A percentile compares a stretch with the other conserved stretches of the same genome.
Conservation (phyloP, 2,888 invertebrate species). For the Rhopalosiphum nymphaeae region DNA sequence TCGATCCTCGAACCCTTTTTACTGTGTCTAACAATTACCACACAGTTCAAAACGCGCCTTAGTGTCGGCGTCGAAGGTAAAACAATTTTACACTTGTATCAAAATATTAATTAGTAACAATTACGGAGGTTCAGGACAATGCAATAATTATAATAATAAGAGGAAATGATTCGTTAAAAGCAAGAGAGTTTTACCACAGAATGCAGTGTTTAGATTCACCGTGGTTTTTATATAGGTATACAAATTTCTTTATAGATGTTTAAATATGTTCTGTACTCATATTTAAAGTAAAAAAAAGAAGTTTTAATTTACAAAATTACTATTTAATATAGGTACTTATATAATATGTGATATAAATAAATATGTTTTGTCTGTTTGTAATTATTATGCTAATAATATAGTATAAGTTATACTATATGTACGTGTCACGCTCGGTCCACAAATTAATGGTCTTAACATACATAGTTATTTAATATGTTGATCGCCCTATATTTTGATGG, state of each 20-base stretch:
- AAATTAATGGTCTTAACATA: not conserved
- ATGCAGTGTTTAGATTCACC: not conserved
- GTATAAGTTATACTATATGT: not conserved
- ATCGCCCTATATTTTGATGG: not conserved
- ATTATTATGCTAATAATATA: not conserved
- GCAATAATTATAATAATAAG: constrained; percentile 30
- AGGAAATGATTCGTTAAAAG: not conserved
- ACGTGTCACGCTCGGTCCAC: not conserved
- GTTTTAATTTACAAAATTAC: not conserved
- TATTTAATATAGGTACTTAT: not conserved
- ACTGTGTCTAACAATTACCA: constrained; percentile 23
- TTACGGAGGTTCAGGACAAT: constrained; percentile 8
- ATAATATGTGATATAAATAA: not conserved
- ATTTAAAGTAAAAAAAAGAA: not conserved
- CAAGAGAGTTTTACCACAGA: not conserved
- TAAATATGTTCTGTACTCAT: not conserved
- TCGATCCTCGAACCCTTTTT: constrained; percentile 49
- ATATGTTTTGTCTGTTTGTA: not conserved
- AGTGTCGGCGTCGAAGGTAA: not conserved
- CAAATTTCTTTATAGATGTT: not conserved
- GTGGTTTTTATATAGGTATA: not conserved
- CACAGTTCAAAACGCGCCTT: not conserved
- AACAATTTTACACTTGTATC: constrained; percentile 39
- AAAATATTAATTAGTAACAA: constrained; percentile 58
- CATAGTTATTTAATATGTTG: not conserved